Conservation (phyloP, 1,140 invertebrate genomes). For the Babylonia areolata region DNA sequence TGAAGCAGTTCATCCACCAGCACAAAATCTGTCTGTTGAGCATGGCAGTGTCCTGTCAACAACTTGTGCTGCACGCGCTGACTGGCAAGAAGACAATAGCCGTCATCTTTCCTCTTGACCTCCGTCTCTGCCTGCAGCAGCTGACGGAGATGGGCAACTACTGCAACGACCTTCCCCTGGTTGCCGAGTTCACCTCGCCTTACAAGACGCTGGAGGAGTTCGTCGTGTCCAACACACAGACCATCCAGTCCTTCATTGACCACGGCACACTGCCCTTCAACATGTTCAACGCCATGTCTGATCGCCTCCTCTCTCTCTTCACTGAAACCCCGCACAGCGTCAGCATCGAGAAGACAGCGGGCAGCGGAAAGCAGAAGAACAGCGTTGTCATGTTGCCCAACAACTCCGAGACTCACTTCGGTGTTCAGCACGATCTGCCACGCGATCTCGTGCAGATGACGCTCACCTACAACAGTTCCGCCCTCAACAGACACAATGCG, state of each 20-base stretch:
- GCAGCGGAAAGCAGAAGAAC: not conserved
- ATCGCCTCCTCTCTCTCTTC: constrained; percentile 39
- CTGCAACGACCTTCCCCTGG: constrained; percentile 44
- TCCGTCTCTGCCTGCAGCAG: constrained; percentile 31
- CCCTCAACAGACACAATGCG: constrained; percentile 29
- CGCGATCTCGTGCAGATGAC: constrained; percentile 23
- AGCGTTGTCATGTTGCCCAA: not conserved
- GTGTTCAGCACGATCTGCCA: constrained; percentile 32
- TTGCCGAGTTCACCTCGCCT: constrained; percentile 28
- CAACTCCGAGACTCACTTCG: constrained; percentile 41
- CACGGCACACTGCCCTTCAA: constrained; percentile 44
- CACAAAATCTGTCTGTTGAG: constrained; percentile 33
- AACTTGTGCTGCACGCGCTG: constrained; percentile 37
- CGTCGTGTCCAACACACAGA: constrained; percentile 37
- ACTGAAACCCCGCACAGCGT: constrained; percentile 35
- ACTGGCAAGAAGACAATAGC: constrained; percentile 35
- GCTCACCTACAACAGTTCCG: constrained; percentile 32
- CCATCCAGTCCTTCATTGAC: constrained; percentile 44
- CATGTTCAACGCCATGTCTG: constrained; percentile 38
- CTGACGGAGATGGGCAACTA: constrained; percentile 35
- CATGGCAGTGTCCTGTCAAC: constrained; percentile 27
- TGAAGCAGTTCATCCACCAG: constrained; percentile 31
- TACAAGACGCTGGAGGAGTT: constrained; percentile 38
- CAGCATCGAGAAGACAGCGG: constrained; percentile 34
- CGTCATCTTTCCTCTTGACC: constrained; percentile 40